Evolutionary conservation across 2,797 vertebrate genomes (phyloP).

Genomic region (Eulemur rubriventer): DNA sequence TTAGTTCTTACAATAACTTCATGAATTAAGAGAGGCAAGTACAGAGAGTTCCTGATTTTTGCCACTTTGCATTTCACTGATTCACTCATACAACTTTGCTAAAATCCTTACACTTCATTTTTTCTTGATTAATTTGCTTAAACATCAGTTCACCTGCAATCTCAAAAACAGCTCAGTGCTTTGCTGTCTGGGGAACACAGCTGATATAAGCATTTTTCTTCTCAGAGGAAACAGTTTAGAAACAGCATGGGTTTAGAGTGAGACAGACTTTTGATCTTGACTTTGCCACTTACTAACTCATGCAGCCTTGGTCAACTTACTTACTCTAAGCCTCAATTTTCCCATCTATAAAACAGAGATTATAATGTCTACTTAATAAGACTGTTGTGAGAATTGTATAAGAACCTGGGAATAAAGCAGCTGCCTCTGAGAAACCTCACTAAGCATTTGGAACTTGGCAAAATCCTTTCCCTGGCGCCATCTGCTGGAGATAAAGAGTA

Average conservation of each 20-base stretch:
- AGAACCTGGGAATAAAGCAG: background rate
- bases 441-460: background rate
- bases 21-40: background rate
- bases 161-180: background rate
- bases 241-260: background rate
- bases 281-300: background rate
- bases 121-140: slow-evolving; percentile 42
- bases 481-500: slow-evolving; percentile 59
- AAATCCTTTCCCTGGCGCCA: slow-evolving; percentile 51
- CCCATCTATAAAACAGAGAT: background rate
- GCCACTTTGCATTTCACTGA: background rate
- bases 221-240: background rate
- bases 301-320: background rate
- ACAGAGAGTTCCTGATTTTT: background rate
- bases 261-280: background rate
- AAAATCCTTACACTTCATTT: slow-evolving; percentile 54
- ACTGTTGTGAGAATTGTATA: background rate
- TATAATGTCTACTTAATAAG: background rate
- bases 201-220: slow-evolving; percentile 54
- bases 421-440: background rate
- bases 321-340: background rate
- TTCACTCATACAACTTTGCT: background rate
- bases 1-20: background rate
- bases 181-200: background rate
- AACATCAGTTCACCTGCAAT: slow-evolving; percentile 44